These are phyloP conservation scores for Phyto melanocephala DNA, from an alignment of 2,888 invertebrate species.

Conservation along the genomic window DNA sequence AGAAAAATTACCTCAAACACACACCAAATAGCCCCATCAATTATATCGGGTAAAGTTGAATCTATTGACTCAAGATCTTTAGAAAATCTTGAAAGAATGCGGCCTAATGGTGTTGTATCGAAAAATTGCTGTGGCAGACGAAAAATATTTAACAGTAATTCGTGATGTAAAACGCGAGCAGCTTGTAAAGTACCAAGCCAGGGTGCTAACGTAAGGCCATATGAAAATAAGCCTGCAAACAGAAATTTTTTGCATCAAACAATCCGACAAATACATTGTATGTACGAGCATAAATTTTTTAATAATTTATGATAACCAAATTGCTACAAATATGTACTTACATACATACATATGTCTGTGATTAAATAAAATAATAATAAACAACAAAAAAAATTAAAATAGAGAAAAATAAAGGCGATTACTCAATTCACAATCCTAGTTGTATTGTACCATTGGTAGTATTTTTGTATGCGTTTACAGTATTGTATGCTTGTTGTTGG, in stretches of 20 bases:
- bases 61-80: slow-evolving; percentile 79
- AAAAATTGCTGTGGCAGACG: slow-evolving; percentile 81
- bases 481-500: no score
- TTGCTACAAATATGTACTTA: slow-evolving; percentile 27
- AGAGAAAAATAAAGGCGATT: no score
- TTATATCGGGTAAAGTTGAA: slow-evolving; percentile 77
- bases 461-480: no score
- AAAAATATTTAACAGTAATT: slow-evolving; percentile 79
- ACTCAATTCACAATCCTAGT: no score
- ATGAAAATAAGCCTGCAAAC: slow-evolving; percentile 83
- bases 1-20: slow-evolving; percentile 80
- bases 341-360: background rate
- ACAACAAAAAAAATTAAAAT: no score
- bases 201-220: slow-evolving; percentile 84
- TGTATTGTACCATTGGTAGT: no score
- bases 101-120: slow-evolving; percentile 83
- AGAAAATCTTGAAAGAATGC: slow-evolving; percentile 81
- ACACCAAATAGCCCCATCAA: slow-evolving; percentile 81
- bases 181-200: slow-evolving; percentile 81
- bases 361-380: background rate
- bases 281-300: background rate
- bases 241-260: slow-evolving; percentile 30
- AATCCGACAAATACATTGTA: background rate
- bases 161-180: slow-evolving; percentile 75
- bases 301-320: slow-evolving; percentile 30